Evolutionary conservation across 2,113 vertebrate genomes (phyloP).

Genomic region (Azemiops feae): DNA sequence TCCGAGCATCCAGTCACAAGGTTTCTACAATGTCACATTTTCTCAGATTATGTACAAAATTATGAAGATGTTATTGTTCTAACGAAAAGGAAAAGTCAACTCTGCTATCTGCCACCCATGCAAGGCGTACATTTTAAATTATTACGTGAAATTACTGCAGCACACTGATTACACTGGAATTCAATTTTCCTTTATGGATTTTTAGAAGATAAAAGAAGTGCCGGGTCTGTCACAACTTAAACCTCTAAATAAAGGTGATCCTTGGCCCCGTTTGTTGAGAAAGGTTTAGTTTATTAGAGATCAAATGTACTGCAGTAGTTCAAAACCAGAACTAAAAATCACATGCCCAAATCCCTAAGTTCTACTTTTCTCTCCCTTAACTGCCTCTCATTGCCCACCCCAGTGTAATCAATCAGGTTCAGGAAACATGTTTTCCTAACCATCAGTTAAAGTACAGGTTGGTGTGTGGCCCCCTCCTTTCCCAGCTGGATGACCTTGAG

Average conservation of each 20-base stretch:
- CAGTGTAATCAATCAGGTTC: background rate
- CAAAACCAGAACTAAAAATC: background rate
- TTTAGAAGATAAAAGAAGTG: slow-evolving; percentile 39
- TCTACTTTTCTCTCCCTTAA: background rate
- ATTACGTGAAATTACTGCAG: background rate
- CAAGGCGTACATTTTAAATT: slow-evolving; percentile 43
- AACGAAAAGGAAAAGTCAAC: background rate
- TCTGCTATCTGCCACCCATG: slow-evolving; percentile 25
- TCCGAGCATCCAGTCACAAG: background rate
- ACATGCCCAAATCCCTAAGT: background rate
- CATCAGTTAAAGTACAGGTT: background rate
- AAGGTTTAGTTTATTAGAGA: background rate
- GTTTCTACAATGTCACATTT: background rate
- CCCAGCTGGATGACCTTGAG: background rate
- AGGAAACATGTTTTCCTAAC: background rate
- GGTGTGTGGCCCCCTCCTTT: background rate
- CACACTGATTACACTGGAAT: slow-evolving; percentile 15
- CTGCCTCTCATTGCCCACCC: background rate
- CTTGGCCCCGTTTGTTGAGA: background rate
- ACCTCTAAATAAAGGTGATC: background rate
- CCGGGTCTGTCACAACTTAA: background rate
- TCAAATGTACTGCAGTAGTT: background rate
- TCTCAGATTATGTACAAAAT: background rate
- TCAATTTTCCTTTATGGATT: slow-evolving; percentile 49
- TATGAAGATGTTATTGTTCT: slow-evolving; percentile 42